Evolutionary conservation across 2,113 vertebrate genomes (phyloP).

Genomic region (Girardinichthys multiradiatus): DNA sequence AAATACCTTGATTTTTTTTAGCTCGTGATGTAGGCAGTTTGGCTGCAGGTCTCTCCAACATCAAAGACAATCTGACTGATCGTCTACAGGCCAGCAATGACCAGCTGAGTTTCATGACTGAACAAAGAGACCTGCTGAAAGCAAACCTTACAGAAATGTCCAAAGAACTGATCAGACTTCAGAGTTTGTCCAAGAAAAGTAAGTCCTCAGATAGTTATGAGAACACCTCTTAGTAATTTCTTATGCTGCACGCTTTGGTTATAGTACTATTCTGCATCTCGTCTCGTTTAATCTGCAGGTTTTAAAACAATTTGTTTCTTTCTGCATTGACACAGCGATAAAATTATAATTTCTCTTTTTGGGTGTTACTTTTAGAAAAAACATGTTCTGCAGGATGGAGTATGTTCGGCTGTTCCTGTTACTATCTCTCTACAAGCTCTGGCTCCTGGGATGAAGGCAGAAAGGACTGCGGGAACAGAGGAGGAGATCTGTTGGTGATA

Average conservation of each 20-base stretch:
- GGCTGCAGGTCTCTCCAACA: background rate
- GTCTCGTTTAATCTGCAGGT: too few relatives aligned
- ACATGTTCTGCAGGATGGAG: constrained; percentile 39
- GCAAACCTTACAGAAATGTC: background rate
- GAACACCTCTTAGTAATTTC: too few relatives aligned
- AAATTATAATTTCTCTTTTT: too few relatives aligned
- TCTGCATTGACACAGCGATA: too few relatives aligned
- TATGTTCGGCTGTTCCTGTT: constrained; percentile 17
- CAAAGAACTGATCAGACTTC: constrained; percentile 6
- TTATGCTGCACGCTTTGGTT: too few relatives aligned
- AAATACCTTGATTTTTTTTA: background rate
- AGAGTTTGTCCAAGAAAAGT: background rate
- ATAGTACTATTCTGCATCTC: too few relatives aligned
- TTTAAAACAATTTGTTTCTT: too few relatives aligned
- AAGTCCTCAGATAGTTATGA: background rate
- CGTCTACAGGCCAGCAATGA: background rate
- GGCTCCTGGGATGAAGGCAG: constrained; percentile 12
- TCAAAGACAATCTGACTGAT: constrained; percentile 13
- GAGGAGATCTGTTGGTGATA: constrained; percentile 50
- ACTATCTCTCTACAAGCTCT: constrained; percentile 24
- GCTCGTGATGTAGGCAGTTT: background rate
- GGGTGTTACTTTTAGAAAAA: background rate
- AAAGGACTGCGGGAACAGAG: constrained; percentile 28
- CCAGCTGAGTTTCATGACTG: background rate
- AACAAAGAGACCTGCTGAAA: constrained; percentile 37